Conservation (phyloP, 2,113 vertebrate genomes). For the Hemichromis elongatus region DNA sequence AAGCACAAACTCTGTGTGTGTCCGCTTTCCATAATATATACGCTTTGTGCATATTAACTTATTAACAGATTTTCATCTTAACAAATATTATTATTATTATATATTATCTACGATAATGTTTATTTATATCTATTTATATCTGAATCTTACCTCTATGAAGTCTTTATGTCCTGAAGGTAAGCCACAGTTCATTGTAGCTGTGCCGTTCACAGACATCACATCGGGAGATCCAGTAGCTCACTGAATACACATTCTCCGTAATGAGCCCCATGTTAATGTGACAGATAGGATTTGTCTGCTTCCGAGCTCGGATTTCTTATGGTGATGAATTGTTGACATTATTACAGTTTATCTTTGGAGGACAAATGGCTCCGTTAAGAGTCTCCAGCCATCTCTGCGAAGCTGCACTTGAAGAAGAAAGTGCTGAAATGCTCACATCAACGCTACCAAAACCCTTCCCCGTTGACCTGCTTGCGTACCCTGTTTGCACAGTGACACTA, state of each 20-base stretch:
- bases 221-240: not conserved
- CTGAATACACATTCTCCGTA: not conserved
- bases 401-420: not conserved
- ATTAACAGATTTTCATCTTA: not conserved
- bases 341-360: not conserved
- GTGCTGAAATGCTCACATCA: not conserved
- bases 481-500: not conserved
- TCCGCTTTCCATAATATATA: not conserved
- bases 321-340: not conserved
- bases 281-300: not conserved
- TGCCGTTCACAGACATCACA: not conserved
- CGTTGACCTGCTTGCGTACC: not conserved
- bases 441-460: not conserved
- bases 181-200: slow-evolving; percentile 5
- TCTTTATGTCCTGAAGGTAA: not conserved
- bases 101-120: not conserved
- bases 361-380: not conserved
- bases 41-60: not conserved
- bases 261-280: not conserved
- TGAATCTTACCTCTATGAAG: not conserved
- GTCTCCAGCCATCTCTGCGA: not conserved
- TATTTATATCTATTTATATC: not conserved
- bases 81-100: not conserved
- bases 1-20: not conserved
- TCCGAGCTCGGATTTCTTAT: not conserved